phyloP scores from a whole-genome alignment of 2,888 invertebrate species.

The Parnassius smintheus region DNA sequence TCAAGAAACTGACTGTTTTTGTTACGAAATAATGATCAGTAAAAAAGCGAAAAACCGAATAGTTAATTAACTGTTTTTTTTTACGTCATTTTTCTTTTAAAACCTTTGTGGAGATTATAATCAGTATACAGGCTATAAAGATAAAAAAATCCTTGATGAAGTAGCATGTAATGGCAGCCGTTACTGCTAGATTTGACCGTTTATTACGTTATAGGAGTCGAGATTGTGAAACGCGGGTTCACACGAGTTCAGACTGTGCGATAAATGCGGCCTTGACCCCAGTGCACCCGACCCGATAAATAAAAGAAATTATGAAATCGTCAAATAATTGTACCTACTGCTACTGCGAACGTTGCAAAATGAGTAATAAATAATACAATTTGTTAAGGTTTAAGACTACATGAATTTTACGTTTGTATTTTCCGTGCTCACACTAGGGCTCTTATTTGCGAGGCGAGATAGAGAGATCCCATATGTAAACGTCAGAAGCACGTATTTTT shows the following conservation, averaged over 20 bases:
- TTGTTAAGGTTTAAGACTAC: no score
- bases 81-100: not conserved
- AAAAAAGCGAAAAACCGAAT: not conserved
- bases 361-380: no score
- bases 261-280: slow-evolving; percentile 67
- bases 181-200: slow-evolving; percentile 36
- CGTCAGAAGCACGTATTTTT: no score
- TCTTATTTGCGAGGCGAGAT: no score
- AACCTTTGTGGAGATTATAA: not conserved
- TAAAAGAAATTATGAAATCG: slow-evolving; percentile 55
- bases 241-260: slow-evolving; percentile 58
- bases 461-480: no score
- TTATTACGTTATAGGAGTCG: slow-evolving; percentile 25
- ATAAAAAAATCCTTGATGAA: not conserved
- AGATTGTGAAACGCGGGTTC: slow-evolving; percentile 50
- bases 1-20: not conserved
- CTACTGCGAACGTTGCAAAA: slow-evolving; percentile 2
- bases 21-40: slow-evolving; percentile 2
- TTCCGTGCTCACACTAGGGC: no score
- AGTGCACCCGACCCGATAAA: slow-evolving; percentile 45
- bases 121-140: not conserved
- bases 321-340: slow-evolving; percentile 10
- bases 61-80: not conserved
- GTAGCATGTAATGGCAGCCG: slow-evolving; percentile 37
- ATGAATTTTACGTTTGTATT: no score